Conservation (phyloP, 2,113 vertebrate species). For the Pelodiscus sinensis region DNA sequence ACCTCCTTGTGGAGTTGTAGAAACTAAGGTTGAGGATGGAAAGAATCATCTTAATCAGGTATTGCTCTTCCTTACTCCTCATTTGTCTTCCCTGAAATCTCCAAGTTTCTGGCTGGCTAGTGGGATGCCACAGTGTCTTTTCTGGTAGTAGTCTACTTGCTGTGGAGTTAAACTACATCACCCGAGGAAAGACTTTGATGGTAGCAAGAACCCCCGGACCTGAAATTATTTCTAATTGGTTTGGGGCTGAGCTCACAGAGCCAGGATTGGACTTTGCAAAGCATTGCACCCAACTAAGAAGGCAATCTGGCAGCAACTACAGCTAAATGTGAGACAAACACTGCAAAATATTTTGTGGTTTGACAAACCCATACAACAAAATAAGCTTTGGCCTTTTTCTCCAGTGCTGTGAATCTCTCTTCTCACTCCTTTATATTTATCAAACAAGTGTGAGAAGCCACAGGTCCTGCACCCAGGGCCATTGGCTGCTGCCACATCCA, state of each 20-base stretch:
- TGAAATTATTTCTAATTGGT: not conserved
- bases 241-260: not conserved
- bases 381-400: not conserved
- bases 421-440: not conserved
- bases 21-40: not conserved
- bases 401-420: not conserved
- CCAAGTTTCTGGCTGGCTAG: not conserved
- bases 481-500: not conserved
- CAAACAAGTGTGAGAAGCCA: not conserved
- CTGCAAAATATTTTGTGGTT: not conserved
- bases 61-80: not conserved
- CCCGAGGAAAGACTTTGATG: not conserved
- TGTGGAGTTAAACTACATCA: not conserved
- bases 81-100: not conserved
- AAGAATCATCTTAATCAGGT: not conserved
- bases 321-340: not conserved
- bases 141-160: not conserved
- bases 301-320: not conserved
- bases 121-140: not conserved
- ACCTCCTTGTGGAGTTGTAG: not conserved
- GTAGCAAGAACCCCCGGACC: not conserved
- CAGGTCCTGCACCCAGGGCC: not conserved
- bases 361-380: not conserved
- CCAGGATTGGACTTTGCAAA: not conserved
- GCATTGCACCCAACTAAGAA: not conserved